phyloP scores from a whole-genome alignment of 92 coral and sea anemone species.

The Pocillopora meandrina region DNA sequence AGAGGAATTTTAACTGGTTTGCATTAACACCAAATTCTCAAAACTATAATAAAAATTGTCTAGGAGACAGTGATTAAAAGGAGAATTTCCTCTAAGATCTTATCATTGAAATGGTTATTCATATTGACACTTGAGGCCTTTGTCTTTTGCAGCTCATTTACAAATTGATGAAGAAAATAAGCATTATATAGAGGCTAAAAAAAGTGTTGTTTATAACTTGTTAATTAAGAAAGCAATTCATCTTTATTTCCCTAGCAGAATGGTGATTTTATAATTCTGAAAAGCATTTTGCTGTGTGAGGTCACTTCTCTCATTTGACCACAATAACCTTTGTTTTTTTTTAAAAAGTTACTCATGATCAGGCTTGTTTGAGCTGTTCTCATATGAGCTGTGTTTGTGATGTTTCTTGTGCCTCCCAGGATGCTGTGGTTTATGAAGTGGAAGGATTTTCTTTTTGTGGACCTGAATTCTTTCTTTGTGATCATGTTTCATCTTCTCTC shows the following conservation, averaged over 20 bases:
- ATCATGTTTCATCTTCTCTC: background rate
- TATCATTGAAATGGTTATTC: too few species aligned
- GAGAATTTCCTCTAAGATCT: too few species aligned
- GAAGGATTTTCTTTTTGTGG: constrained; percentile 25
- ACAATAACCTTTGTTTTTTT: background rate
- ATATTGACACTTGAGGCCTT: too few species aligned
- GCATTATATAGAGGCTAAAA: too few species aligned
- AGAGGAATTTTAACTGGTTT: too few species aligned
- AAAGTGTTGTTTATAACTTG: background rate
- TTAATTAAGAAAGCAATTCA: background rate
- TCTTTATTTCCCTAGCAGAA: too few species aligned
- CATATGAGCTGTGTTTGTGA: constrained; percentile 10
- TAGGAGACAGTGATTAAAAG: too few species aligned
- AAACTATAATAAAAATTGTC: too few species aligned
- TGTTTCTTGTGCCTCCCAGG: constrained; percentile 36
- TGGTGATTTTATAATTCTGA: too few species aligned
- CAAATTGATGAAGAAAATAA: too few species aligned
- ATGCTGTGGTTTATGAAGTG: constrained; percentile 32
- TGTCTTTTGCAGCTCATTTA: too few species aligned
- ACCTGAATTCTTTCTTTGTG: background rate
- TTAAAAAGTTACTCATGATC: background rate
- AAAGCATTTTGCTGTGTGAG: background rate
- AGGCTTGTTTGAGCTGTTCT: background rate
- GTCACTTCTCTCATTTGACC: background rate
- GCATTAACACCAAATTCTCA: too few species aligned